These are phyloP conservation scores for Rhyacichthys aspro DNA, from an alignment of 2,797 vertebrate genomes.

Conservation along the genomic window DNA sequence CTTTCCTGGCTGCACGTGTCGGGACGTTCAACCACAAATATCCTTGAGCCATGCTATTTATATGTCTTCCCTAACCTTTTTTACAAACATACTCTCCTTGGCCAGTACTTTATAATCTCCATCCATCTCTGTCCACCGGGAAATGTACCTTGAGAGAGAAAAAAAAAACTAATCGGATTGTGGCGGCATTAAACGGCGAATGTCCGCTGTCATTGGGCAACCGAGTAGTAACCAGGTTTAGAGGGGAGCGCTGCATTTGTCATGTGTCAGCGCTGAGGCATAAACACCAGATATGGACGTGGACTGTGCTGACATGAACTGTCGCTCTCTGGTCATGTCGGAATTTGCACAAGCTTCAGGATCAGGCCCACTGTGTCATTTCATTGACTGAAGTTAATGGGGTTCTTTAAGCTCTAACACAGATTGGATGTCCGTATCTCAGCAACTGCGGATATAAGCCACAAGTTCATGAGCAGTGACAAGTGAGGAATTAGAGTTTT, in stretches of 20 bases:
- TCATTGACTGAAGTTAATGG: conserved; percentile 60
- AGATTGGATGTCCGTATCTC: conserved; percentile 29
- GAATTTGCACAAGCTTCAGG: conserved; percentile 44
- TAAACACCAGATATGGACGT: conserved; percentile 51
- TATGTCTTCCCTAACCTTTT: conserved; percentile 76
- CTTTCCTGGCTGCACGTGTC: conserved; percentile 61
- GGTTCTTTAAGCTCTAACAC: conserved; percentile 54
- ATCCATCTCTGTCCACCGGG: conserved; percentile 76
- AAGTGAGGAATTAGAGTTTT: conserved; percentile 15
- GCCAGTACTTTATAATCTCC: conserved; percentile 68
- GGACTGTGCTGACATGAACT: conserved; percentile 26
- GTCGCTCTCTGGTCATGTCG: conserved; percentile 36
- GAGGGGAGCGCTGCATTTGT: conserved; percentile 70
- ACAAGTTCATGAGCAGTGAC: conserved; percentile 17
- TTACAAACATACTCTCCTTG: conserved; percentile 59
- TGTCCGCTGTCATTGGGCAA: conserved; percentile 68
- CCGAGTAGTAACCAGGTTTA: conserved; percentile 76
- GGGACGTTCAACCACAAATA: conserved; percentile 59
- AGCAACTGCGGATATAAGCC: conserved; percentile 12
- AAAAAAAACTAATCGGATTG: conserved; percentile 81
- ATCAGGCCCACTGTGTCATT: conserved; percentile 43
- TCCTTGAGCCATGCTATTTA: conserved; percentile 59
- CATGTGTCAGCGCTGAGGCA: conserved; percentile 73
- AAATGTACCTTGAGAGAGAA: conserved; percentile 57
- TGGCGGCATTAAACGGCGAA: conserved; percentile 76